Evolutionary conservation across 1,140 invertebrate species (phyloP).

Genomic region (Drosophila persimilis): DNA sequence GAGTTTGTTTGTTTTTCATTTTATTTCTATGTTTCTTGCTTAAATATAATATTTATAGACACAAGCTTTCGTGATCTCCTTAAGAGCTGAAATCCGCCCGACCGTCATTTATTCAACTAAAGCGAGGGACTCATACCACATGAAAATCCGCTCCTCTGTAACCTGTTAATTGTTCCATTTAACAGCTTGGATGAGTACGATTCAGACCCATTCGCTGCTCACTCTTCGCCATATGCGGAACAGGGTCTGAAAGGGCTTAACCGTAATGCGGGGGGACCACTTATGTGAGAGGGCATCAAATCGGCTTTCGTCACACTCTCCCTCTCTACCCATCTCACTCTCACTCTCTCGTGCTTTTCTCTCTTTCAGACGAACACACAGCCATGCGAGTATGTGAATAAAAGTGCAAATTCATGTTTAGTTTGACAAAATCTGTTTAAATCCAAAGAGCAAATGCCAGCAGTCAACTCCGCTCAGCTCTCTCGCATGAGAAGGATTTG

Average conservation of each 20-base stretch:
- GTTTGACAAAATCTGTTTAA: slow-evolving; percentile 81
- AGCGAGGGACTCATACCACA: no score
- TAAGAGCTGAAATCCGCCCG: no score
- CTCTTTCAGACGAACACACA: not conserved
- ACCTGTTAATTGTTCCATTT: slow-evolving; percentile 10
- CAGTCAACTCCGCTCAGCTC: slow-evolving; percentile 44
- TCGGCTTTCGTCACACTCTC: slow-evolving; percentile 27
- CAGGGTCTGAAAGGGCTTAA: slow-evolving; percentile 29
- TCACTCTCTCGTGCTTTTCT: not conserved
- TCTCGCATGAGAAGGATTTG: slow-evolving; percentile 47
- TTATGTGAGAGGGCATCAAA: slow-evolving; percentile 32
- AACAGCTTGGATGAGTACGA: not conserved
- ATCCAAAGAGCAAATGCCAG: slow-evolving; percentile 72
- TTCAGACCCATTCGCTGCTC: not conserved
- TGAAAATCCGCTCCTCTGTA: no score
- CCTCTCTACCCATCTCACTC: no score
- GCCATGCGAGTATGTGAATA: slow-evolving; percentile 32
- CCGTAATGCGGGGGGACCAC: slow-evolving; percentile 12
- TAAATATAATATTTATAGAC: no score
- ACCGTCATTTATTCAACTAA: no score
- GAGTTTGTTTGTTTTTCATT: no score
- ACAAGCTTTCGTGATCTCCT: no score
- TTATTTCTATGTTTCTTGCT: no score
- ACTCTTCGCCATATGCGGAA: slow-evolving; percentile 13
- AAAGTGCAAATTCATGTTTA: slow-evolving; percentile 80